Percentiles rank a stretch among this genome's conserved stretches.
Conservation (phyloP, 2,113 vertebrate genomes). For the Haemorhous mexicanus region DNA sequence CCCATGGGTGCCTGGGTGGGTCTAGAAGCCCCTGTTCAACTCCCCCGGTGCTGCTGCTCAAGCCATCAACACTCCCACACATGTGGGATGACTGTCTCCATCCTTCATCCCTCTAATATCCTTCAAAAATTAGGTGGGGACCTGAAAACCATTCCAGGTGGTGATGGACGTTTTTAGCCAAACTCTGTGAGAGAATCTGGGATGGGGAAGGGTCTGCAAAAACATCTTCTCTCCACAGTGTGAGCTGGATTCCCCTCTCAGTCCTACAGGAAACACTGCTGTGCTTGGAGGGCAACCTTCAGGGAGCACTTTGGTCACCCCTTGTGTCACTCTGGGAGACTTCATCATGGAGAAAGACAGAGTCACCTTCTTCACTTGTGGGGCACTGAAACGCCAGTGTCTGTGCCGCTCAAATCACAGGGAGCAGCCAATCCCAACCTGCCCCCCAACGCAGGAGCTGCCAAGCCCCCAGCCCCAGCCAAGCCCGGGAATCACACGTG, state of each 20-base stretch:
- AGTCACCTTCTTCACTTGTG: not conserved
- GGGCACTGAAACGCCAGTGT: not conserved
- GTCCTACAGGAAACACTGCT: not conserved
- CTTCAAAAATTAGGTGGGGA: not conserved
- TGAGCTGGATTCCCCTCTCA: not conserved
- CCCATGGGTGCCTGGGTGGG: too few relatives aligned
- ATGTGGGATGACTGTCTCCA: not conserved
- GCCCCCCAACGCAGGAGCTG: not conserved
- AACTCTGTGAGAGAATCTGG: not conserved
- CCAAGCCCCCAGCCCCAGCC: not conserved
- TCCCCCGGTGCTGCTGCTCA: fast-evolving
- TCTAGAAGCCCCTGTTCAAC: not conserved
- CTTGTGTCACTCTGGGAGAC: not conserved
- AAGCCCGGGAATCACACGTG: not conserved
- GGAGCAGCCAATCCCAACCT: not conserved
- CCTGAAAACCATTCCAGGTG: not conserved
- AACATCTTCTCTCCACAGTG: not conserved
- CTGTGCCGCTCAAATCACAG: not conserved
- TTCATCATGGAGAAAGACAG: not conserved
- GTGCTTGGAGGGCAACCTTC: not conserved
- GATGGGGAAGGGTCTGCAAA: not conserved
- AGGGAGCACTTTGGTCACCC: fast-evolving
- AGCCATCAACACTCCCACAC: not conserved
- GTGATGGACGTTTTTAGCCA: not conserved
- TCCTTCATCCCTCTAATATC: not conserved